These are phyloP conservation scores for Drosophila falleni DNA, from an alignment of 2,888 invertebrate genomes.

Conservation along the genomic window DNA sequence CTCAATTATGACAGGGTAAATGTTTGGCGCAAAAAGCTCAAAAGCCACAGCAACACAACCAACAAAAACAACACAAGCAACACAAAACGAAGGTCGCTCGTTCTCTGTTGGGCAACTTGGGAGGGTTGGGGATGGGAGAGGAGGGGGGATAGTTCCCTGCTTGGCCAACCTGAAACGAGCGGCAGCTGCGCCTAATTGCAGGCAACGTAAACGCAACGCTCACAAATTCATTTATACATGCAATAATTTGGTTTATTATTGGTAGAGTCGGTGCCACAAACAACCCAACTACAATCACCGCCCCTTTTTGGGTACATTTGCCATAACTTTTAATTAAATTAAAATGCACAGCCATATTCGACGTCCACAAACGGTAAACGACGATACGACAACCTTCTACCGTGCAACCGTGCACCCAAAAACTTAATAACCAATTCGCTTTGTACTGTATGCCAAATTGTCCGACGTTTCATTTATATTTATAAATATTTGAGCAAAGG, in stretches of 20 bases:
- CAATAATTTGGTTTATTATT: conserved; percentile 78
- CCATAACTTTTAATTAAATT: conserved; percentile 80
- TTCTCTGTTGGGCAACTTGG: background rate
- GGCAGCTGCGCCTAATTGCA: conserved; percentile 78
- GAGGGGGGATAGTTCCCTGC: background rate
- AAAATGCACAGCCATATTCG: conserved; percentile 75
- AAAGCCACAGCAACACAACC: conserved; percentile 71
- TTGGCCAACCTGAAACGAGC: conserved; percentile 33
- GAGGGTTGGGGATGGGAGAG: no score
- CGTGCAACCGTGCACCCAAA: conserved; percentile 33
- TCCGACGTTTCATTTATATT: conserved; percentile 63
- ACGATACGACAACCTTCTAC: background rate
- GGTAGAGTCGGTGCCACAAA: conserved; percentile 47
- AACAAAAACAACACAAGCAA: conserved; percentile 51
- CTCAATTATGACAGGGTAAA: conserved; percentile 73
- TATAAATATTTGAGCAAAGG: conserved; percentile 74
- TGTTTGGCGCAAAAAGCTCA: conserved; percentile 74
- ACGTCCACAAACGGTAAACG: conserved; percentile 30
- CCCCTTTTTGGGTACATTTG: conserved; percentile 60
- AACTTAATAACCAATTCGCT: conserved; percentile 78
- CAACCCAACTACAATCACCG: conserved; percentile 27
- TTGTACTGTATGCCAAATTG: conserved; percentile 68
- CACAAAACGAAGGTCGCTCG: conserved; percentile 39
- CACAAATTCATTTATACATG: conserved; percentile 77
- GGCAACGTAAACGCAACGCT: conserved; percentile 69